Conservation (phyloP, 2,888 invertebrate genomes). For the Tetramorium bicarinatum region DNA sequence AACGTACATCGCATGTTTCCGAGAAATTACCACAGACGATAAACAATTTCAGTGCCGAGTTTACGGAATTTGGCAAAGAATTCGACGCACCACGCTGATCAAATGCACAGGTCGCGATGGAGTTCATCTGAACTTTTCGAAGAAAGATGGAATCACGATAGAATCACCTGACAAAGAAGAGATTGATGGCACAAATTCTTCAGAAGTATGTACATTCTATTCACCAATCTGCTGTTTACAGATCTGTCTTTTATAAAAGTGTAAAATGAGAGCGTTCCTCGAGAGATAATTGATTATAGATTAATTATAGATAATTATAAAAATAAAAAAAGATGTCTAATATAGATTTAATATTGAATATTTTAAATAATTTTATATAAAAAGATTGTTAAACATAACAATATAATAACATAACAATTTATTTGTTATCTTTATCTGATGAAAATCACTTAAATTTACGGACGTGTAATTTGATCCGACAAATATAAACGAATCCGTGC, state of each 20-base stretch:
- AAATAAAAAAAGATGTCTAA: neutral
- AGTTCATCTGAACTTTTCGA: constrained; percentile 64
- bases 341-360: neutral
- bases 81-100: constrained; percentile 56
- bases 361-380: neutral
- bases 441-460: neutral
- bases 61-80: constrained; percentile 72
- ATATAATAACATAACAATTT: neutral
- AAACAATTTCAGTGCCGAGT: constrained; percentile 67
- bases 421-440: neutral
- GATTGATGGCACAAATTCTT: constrained; percentile 73
- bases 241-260: neutral
- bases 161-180: constrained; percentile 67
- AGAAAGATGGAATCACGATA: constrained; percentile 48
- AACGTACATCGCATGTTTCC: neutral
- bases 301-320: constrained; percentile 4
- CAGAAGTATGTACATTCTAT: constrained; percentile 40
- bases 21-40: constrained; percentile 56
- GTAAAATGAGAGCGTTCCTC: neutral
- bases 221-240: constrained; percentile 15
- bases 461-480: neutral
- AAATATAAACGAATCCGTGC: neutral
- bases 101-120: constrained; percentile 57
- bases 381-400: neutral
- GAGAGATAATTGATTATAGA: neutral